Percentiles rank a stretch among this genome's conserved stretches.
Conservation (phyloP, 2,888 invertebrate species). For the Tipula unca region DNA sequence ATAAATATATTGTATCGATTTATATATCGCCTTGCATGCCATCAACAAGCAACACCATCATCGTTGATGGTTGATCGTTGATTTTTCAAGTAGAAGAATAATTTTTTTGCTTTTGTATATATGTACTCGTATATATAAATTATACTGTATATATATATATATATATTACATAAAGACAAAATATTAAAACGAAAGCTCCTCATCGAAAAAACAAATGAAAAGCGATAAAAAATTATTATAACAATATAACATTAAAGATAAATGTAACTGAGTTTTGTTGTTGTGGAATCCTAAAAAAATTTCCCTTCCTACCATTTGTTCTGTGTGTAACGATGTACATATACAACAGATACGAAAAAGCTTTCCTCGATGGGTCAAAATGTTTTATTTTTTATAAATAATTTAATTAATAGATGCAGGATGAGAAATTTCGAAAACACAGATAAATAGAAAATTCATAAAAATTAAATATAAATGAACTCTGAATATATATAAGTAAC, state of each 20-base stretch:
- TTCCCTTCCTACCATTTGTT: background rate
- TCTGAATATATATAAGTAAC: background rate
- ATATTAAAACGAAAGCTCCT: background rate
- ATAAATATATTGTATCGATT: background rate
- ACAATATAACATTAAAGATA: background rate
- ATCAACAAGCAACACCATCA: background rate
- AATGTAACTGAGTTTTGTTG: background rate
- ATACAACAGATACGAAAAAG: background rate
- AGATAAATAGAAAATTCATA: background rate
- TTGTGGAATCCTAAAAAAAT: background rate
- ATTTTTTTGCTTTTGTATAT: background rate
- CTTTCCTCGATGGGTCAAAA: background rate
- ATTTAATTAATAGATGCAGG: background rate
- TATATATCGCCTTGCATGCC: background rate
- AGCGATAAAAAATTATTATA: background rate
- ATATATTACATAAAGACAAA: background rate
- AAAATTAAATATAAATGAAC: background rate
- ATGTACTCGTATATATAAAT: background rate
- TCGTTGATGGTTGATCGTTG: background rate
- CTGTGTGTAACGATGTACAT: background rate
- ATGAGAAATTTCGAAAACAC: background rate
- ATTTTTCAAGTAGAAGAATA: too few relatives aligned
- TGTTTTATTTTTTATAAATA: background rate
- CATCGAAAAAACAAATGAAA: background rate
- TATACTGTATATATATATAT: background rate